Base-by-base conservation (phyloP, 2,113 vertebrate genomes). In the Aegotheles bennettii region DNA sequence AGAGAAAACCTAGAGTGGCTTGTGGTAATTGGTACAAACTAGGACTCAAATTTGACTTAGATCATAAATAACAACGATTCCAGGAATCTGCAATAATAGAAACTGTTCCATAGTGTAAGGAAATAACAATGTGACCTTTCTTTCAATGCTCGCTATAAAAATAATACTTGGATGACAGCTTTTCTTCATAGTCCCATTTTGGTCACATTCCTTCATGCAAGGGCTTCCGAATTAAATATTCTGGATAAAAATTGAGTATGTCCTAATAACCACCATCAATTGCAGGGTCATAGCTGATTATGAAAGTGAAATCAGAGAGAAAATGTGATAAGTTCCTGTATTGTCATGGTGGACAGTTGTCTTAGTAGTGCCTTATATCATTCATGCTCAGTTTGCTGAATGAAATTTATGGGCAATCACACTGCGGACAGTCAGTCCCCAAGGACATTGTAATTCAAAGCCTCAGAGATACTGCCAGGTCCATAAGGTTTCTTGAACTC, bases 81-180 rank as follows among this genome's bases (percentile, higher is more conserved):
- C 85, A 91, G 60, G 95, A 88, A 94, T 88, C 64, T 81, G 68
- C 64, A 96, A 63, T 95, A 93, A 90, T 71, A 95, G 75, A 95
- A 93, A 88, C 35, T 91, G 79, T 91, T 96, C 83, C 95, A 85
- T 90, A 88, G 75, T 86, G 82, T 88, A 94, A 95, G 93, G 90
- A 95, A 95, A 92, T 70, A 97, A 92, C 90, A 94, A 89, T 96
- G 90, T 95, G 94, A 93, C 94, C 95, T 95, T 95, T 95, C 93
- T 90, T 89, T 93, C 89, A 82, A 45, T 69, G 23, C 59, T 91
- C 1, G 6, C 63, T 93, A 86, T 93, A 95, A 96, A 94, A 97
- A 94, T 85, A 89, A 71, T 91, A 90, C 54, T 93, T 87, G 71
- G 70, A 87, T 94, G 89, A 92, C 94, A 90, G 86, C 47, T 93